phyloP scores from a whole-genome alignment of 2,113 vertebrate genomes.

The Protobothrops flavoviridis region DNA sequence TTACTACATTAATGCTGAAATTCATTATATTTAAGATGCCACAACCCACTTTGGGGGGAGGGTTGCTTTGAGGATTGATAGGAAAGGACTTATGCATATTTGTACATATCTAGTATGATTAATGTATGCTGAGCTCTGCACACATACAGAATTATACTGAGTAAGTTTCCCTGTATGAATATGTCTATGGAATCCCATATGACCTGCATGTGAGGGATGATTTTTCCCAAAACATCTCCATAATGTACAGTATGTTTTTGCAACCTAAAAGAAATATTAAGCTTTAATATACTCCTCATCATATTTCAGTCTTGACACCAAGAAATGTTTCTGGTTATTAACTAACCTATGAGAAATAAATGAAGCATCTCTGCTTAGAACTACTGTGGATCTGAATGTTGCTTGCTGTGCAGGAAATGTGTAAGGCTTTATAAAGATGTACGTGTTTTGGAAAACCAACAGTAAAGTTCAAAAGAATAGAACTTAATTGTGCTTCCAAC shows the following conservation, averaged over 20 bases:
- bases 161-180: not conserved
- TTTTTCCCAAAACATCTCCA: not conserved
- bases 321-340: not conserved
- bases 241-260: not conserved
- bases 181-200: not conserved
- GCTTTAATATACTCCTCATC: not conserved
- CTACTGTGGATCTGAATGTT: not conserved
- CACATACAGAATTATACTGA: not conserved
- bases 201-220: not conserved
- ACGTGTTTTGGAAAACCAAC: not conserved
- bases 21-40: not conserved
- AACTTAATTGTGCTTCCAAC: not conserved
- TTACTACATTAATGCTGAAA: not conserved
- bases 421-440: not conserved
- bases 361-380: not conserved
- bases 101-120: not conserved
- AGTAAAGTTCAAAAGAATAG: not conserved
- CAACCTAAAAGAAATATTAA: not conserved
- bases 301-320: not conserved
- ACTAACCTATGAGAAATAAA: not conserved
- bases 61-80: not conserved
- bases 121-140: not conserved
- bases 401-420: not conserved
- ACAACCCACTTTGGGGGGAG: not conserved
- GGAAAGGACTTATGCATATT: not conserved